Evolutionary conservation across 2,113 vertebrate species (phyloP).

Genomic region (Peromyscus maniculatus): DNA sequence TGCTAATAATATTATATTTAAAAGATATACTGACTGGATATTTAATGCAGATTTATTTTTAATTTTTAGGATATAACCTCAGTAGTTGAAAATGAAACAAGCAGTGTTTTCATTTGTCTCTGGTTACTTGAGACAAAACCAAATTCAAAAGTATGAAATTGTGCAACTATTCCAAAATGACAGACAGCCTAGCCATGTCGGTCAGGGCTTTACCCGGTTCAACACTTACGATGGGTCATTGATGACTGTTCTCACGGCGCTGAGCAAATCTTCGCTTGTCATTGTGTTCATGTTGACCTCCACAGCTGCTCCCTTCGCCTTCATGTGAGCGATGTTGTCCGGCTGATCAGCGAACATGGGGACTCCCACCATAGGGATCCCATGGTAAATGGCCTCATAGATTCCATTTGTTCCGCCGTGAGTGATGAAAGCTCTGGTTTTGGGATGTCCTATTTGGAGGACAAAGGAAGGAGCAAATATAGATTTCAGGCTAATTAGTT

Average conservation of each 20-base stretch:
- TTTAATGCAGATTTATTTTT: neutral
- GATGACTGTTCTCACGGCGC: constrained; percentile 90
- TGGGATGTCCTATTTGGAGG: constrained; percentile 89
- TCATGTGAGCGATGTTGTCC: constrained; percentile 91
- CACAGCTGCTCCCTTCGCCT: constrained; percentile 89
- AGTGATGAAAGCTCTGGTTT: constrained; percentile 92
- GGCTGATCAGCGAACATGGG: constrained; percentile 93
- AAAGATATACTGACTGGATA: neutral
- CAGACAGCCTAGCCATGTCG: neutral
- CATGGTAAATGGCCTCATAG: constrained; percentile 95
- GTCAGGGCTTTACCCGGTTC: neutral
- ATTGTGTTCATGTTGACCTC: constrained; percentile 88
- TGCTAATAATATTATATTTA: neutral
- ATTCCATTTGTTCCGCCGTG: constrained; percentile 94
- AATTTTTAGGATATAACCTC: neutral
- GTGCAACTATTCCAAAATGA: neutral
- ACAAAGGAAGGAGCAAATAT: rapidly evolving
- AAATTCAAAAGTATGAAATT: neutral
- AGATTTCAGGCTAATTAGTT: neutral
- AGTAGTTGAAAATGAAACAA: neutral
- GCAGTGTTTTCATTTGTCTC: neutral
- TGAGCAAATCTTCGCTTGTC: constrained; percentile 86
- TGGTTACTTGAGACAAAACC: neutral
- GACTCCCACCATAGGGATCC: constrained; percentile 92
- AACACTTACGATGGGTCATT: constrained; percentile 90